These are phyloP conservation scores for Upupa epops DNA, from an alignment of 2,113 vertebrate genomes.

Conservation along the genomic window DNA sequence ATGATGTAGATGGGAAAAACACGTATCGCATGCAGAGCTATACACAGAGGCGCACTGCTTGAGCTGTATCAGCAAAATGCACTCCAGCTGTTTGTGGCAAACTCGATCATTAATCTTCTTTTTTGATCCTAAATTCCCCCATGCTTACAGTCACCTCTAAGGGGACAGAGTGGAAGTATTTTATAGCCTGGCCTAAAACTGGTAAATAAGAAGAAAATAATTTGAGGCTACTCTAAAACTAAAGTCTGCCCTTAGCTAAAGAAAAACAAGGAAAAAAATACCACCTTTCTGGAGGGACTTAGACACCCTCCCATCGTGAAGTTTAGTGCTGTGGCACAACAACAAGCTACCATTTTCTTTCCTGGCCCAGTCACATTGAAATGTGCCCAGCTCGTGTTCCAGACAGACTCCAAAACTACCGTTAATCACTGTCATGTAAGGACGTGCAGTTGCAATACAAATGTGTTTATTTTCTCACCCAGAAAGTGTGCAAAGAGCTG, in stretches of 20 bases:
- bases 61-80: background rate
- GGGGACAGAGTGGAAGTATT: background rate
- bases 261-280: background rate
- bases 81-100: background rate
- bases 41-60: rapidly evolving
- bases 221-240: background rate
- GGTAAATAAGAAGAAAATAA: background rate
- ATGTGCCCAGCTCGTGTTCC: background rate
- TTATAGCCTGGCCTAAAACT: background rate
- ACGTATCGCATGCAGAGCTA: rapidly evolving
- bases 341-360: background rate
- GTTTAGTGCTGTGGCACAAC: background rate
- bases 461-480: background rate
- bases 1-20: background rate
- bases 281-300: background rate
- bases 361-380: too few relatives aligned
- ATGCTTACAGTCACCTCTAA: background rate
- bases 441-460: background rate
- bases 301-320: background rate
- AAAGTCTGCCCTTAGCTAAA: background rate
- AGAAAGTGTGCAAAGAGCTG: rapidly evolving
- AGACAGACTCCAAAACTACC: background rate
- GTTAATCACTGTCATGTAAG: background rate
- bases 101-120: background rate
- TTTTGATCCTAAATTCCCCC: background rate